phyloP scores from a whole-genome alignment of 2,888 invertebrate species.

The Ectemnius cavifrons region DNA sequence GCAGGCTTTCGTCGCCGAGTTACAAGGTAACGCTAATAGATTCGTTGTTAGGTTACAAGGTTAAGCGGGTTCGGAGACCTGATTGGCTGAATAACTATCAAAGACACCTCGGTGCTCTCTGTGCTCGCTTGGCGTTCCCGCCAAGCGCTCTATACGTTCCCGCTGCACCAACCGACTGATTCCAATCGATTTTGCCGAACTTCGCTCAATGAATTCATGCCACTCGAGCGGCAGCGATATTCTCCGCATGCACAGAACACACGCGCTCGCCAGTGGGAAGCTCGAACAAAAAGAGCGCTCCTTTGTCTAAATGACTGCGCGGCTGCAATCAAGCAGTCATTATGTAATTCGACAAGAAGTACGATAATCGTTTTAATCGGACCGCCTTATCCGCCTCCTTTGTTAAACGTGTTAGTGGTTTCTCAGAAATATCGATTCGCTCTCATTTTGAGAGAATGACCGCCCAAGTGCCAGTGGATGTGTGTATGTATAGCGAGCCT shows the following conservation, averaged over 20 bases:
- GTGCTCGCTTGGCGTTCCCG: constrained; percentile 10
- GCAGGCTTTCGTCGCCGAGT: constrained; percentile 27
- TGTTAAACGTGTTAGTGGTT: background rate
- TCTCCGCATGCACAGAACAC: too few species aligned
- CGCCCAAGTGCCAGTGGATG: background rate
- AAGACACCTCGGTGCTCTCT: constrained; percentile 25
- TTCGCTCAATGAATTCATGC: background rate
- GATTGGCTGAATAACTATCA: constrained; percentile 37
- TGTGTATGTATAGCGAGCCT: background rate
- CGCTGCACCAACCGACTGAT: background rate
- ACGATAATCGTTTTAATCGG: background rate
- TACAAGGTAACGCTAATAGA: constrained; percentile 38
- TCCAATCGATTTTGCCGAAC: background rate
- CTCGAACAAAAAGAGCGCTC: background rate
- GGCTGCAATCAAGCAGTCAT: background rate
- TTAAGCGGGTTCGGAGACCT: constrained; percentile 42
- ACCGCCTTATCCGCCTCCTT: background rate
- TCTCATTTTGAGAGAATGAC: background rate
- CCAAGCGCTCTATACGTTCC: background rate
- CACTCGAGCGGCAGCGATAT: background rate
- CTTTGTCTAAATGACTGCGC: background rate
- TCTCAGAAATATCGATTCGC: background rate
- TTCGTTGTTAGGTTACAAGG: constrained; percentile 49
- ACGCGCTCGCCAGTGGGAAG: too few species aligned
- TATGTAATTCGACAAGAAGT: constrained; percentile 2